These are phyloP conservation scores for Sebastes ruberrimus DNA, from an alignment of 2,797 vertebrate genomes.

Conservation along the genomic window DNA sequence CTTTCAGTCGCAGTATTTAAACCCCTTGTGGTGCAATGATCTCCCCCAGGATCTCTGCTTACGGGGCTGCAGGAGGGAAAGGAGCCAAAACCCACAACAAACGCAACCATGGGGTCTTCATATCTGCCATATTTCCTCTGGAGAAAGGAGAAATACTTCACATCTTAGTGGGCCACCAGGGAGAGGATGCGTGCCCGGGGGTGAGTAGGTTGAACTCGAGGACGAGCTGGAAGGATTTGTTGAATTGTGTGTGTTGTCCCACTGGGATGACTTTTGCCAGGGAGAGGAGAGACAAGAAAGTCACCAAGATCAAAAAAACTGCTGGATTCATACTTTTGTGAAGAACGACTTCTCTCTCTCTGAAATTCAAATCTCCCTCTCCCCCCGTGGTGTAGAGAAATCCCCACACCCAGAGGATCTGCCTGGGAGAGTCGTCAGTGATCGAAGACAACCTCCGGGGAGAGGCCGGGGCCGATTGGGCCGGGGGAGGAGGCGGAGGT, in stretches of 20 bases:
- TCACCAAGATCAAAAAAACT: conserved; percentile 4
- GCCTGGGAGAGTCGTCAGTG: conserved; percentile 88
- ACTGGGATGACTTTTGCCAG: neutral
- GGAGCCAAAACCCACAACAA: conserved; percentile 93
- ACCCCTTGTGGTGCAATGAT: conserved; percentile 30
- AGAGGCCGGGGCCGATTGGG: conserved; percentile 79
- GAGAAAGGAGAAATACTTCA: conserved; percentile 88
- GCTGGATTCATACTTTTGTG: neutral
- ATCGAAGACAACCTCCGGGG: conserved; percentile 84
- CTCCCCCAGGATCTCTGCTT: conserved; percentile 89
- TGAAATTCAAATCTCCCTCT: neutral
- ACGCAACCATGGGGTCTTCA: conserved; percentile 89
- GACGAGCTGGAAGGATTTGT: neutral
- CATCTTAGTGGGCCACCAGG: conserved; percentile 91
- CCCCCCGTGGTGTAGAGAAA: conserved; percentile 77
- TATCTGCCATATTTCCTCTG: conserved; percentile 89
- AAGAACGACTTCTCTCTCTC: neutral
- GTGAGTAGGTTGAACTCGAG: conserved; percentile 72
- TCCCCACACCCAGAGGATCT: conserved; percentile 86
- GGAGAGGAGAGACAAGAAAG: neutral
- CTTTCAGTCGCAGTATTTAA: conserved; percentile 16
- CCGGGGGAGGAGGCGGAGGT: conserved; percentile 91
- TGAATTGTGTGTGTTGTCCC: neutral
- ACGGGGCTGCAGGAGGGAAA: conserved; percentile 90
- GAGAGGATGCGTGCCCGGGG: conserved; percentile 92